Percentiles rank a stretch among this genome's conserved stretches.
These are phyloP conservation scores for Choloepus didactylus DNA, from an alignment of 2,797 vertebrate genomes.

Conservation along the genomic window DNA sequence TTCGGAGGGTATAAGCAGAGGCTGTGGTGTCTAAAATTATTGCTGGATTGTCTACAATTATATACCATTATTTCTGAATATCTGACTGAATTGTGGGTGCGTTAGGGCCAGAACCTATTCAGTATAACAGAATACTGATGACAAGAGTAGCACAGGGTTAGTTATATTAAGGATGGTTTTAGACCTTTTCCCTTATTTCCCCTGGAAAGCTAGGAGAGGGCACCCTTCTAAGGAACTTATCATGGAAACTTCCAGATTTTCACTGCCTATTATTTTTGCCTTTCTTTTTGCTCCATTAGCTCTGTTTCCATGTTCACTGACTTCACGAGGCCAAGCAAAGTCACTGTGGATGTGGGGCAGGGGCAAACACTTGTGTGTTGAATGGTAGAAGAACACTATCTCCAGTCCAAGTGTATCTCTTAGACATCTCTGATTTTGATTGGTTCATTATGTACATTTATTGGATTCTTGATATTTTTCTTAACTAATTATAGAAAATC, in stretches of 20 bases:
- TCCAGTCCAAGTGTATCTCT: not conserved
- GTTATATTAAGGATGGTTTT: not conserved
- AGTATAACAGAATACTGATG: not conserved
- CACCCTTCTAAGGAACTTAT: not conserved
- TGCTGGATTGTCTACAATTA: not conserved
- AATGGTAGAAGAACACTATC: not conserved
- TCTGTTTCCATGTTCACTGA: not conserved
- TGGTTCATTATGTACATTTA: not conserved
- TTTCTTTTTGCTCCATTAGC: not conserved
- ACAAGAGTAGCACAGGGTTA: not conserved
- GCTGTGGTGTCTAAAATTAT: not conserved
- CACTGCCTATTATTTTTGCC: rapidly evolving
- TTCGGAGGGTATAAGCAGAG: not conserved
- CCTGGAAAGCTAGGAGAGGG: not conserved
- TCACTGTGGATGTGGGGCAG: rapidly evolving
- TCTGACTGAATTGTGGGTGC: not conserved
- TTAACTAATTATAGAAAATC: slow-evolving; percentile 10
- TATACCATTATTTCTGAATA: slow-evolving; percentile 2
- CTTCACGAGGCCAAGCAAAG: not conserved
- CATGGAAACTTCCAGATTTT: not conserved
- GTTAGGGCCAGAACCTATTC: not conserved
- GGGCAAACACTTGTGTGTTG: not conserved
- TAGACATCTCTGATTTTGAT: not conserved
- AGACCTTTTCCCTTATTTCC: not conserved
- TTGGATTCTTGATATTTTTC: slow-evolving; percentile 41